phyloP scores from a whole-genome alignment of 2,888 invertebrate species.

The Tetropium fuscum region DNA sequence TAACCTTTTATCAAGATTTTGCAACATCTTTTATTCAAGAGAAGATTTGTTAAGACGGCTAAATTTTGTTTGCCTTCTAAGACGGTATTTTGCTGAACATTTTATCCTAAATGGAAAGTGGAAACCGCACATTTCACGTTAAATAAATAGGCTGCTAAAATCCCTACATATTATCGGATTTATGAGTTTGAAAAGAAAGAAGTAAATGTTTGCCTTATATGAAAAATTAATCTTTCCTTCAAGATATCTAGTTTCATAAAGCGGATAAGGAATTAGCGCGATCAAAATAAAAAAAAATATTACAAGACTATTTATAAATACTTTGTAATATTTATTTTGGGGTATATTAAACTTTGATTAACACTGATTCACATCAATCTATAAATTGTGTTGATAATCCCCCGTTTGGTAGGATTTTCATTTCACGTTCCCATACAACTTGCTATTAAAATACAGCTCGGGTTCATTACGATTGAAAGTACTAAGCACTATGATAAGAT shows the following conservation, averaged over 20 bases:
- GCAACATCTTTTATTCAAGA: slow-evolving; percentile 1
- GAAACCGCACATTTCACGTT: slow-evolving; percentile 12
- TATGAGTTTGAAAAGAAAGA: slow-evolving; percentile 10
- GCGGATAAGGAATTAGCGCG: background rate
- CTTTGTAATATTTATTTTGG: too few species aligned
- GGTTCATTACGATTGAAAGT: too few species aligned
- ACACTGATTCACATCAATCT: too few species aligned
- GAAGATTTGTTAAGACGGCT: slow-evolving; percentile 5
- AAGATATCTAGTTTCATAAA: slow-evolving; percentile 8
- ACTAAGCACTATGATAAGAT: too few species aligned
- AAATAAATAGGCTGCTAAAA: slow-evolving; percentile 18
- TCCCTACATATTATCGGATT: slow-evolving; percentile 17
- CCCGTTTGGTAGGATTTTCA: too few species aligned
- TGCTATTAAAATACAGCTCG: too few species aligned
- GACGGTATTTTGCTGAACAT: slow-evolving; percentile 11
- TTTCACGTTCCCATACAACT: too few species aligned
- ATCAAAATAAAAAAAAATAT: too few species aligned
- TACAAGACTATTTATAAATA: too few species aligned
- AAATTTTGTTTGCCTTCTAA: slow-evolving; percentile 3
- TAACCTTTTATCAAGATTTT: slow-evolving; percentile 8
- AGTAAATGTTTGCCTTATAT: slow-evolving; percentile 14
- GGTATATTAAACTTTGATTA: too few species aligned
- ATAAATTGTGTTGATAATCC: too few species aligned
- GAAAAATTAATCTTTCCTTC: background rate
- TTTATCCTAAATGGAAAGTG: slow-evolving; percentile 5